Conservation (phyloP, 2,797 vertebrate species). For the Sebastes aleutianus region DNA sequence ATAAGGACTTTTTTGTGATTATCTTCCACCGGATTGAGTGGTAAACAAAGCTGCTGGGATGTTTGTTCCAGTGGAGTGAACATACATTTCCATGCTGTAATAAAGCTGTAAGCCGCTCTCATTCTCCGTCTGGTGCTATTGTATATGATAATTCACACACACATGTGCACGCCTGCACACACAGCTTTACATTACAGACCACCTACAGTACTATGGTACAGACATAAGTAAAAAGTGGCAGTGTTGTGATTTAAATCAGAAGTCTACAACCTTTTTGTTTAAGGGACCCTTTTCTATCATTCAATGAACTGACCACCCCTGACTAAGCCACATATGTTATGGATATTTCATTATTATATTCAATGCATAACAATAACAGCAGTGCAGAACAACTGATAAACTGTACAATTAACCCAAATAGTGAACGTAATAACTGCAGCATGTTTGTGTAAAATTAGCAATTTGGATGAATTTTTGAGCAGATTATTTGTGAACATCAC, state of each 20-base stretch:
- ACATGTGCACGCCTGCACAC: background rate
- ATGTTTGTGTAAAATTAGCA: too few species aligned
- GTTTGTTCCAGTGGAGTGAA: slow-evolving; percentile 33
- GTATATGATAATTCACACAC: slow-evolving; percentile 9
- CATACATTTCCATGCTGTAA: slow-evolving; percentile 23
- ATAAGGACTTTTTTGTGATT: slow-evolving; percentile 43
- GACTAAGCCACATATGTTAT: too few species aligned
- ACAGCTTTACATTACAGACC: background rate
- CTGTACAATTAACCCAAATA: too few species aligned
- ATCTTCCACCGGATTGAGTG: slow-evolving; percentile 33
- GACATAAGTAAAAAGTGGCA: background rate
- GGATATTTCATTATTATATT: too few species aligned
- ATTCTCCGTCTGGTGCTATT: slow-evolving; percentile 12
- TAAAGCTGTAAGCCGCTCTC: slow-evolving; percentile 29
- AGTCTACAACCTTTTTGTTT: too few species aligned
- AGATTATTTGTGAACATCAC: too few species aligned
- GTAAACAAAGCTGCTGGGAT: slow-evolving; percentile 41
- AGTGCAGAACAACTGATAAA: too few species aligned
- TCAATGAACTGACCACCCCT: too few species aligned
- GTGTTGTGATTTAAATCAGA: slow-evolving; percentile 8
- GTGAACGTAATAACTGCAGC: too few species aligned
- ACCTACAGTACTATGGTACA: background rate
- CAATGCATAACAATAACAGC: too few species aligned
- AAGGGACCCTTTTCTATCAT: background rate
- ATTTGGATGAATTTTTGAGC: too few species aligned